phyloP scores from a whole-genome alignment of 2,888 invertebrate genomes.

The Synanthedon tipuliformis region DNA sequence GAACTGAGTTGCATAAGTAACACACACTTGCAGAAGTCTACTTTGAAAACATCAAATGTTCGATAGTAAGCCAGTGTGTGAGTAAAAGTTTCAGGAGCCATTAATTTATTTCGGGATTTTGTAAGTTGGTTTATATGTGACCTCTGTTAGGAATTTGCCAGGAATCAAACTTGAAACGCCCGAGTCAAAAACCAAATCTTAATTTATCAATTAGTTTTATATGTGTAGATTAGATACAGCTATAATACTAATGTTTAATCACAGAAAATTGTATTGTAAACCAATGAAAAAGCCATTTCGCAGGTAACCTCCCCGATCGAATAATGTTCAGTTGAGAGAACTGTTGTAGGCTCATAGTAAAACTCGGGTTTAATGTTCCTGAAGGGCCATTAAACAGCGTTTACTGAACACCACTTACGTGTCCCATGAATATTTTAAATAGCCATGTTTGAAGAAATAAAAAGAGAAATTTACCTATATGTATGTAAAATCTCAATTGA shows the following conservation, averaged over 20 bases:
- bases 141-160: too few relatives aligned
- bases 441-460: not conserved
- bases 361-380: conserved; percentile 27
- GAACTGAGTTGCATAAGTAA: too few relatives aligned
- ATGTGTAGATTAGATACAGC: conserved; percentile 25
- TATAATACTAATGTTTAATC: not conserved
- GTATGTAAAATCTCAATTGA: too few relatives aligned
- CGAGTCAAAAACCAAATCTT: not conserved
- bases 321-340: conserved; percentile 21
- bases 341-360: conserved; percentile 15
- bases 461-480: not conserved
- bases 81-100: too few relatives aligned
- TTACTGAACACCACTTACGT: conserved; percentile 34
- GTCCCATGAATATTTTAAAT: conserved; percentile 28
- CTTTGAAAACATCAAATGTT: too few relatives aligned
- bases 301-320: conserved; percentile 13
- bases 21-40: too few relatives aligned
- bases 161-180: too few relatives aligned
- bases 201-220: conserved; percentile 18
- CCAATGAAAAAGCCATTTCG: conserved; percentile 51
- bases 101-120: too few relatives aligned
- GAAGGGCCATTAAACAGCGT: conserved; percentile 29
- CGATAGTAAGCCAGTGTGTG: too few relatives aligned
- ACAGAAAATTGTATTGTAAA: conserved; percentile 30
- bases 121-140: too few relatives aligned